phyloP scores from a whole-genome alignment of 1,140 invertebrate genomes.

The Drosophila kikkawai region DNA sequence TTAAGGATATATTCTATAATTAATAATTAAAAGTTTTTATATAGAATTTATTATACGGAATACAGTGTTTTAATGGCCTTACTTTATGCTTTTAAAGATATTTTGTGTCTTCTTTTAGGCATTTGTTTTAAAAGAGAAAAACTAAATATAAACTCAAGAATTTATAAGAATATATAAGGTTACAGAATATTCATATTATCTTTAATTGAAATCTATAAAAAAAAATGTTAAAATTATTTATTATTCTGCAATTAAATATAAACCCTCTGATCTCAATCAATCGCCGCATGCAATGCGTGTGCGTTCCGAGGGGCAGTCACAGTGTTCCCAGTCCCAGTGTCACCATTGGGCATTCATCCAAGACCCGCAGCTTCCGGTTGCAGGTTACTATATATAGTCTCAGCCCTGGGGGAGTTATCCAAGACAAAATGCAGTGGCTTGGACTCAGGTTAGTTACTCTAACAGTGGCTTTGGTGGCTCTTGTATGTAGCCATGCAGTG shows the following conservation, averaged over 20 bases:
- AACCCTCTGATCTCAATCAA: constrained; percentile 5
- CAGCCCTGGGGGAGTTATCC: background rate
- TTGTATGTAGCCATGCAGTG: background rate
- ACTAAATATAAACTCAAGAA: background rate
- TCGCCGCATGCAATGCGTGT: constrained; percentile 21
- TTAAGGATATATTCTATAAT: background rate
- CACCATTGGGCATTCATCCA: constrained; percentile 65
- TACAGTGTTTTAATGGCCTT: background rate
- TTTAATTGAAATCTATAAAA: background rate
- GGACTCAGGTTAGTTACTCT: constrained; percentile 20
- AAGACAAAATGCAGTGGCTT: constrained; percentile 36
- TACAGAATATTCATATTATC: background rate
- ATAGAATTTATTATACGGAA: too few species aligned
- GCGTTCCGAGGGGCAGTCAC: background rate
- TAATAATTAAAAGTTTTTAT: background rate
- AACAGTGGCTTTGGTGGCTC: background rate
- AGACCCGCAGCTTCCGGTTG: constrained; percentile 51
- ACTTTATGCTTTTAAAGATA: background rate
- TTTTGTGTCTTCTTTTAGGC: constrained; percentile 1
- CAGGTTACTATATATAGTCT: constrained; percentile 38
- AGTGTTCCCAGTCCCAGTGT: constrained; percentile 20
- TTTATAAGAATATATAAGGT: too few species aligned
- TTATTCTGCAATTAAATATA: background rate
- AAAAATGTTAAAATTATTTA: background rate
- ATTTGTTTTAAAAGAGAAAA: background rate